Evolutionary conservation across 2,797 vertebrate genomes (phyloP).

Genomic region (Nyctibius grandis): DNA sequence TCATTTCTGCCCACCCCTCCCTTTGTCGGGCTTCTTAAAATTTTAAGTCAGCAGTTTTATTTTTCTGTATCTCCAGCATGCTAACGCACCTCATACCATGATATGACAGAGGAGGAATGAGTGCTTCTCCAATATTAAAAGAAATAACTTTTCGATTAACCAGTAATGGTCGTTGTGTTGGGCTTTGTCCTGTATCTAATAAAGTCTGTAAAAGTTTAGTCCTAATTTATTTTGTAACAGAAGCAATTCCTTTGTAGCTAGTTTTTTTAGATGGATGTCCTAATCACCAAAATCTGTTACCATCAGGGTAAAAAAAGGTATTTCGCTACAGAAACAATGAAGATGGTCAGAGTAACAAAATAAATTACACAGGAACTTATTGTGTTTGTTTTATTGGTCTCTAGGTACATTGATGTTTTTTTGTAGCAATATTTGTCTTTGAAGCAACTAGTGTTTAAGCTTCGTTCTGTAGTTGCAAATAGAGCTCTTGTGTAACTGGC

Average conservation of each 20-base stretch:
- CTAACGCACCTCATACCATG: not conserved
- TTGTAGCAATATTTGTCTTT: not conserved
- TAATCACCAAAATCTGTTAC: not conserved
- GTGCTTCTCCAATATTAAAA: not conserved
- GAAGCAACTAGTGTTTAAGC: not conserved
- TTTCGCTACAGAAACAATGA: not conserved
- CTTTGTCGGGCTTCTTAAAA: accelerated
- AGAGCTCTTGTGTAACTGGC: slow-evolving; percentile 34
- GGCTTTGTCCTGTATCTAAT: not conserved
- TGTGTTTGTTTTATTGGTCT: not conserved
- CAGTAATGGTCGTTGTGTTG: not conserved
- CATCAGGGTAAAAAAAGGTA: not conserved
- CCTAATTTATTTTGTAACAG: not conserved
- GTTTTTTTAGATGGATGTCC: not conserved
- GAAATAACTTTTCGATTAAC: not conserved
- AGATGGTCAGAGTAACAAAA: not conserved
- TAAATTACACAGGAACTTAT: not conserved
- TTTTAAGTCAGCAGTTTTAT: not conserved
- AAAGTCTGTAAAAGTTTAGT: not conserved
- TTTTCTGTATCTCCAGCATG: not conserved
- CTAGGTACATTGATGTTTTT: not conserved
- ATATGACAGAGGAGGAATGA: not conserved
- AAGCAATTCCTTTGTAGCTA: not conserved
- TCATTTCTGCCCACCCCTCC: not conserved
- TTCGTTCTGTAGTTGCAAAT: not conserved